Evolutionary conservation across 2,113 vertebrate genomes (phyloP), one percentile per base, ranked within the genome.

Genomic region (Vimba vimba): DNA sequence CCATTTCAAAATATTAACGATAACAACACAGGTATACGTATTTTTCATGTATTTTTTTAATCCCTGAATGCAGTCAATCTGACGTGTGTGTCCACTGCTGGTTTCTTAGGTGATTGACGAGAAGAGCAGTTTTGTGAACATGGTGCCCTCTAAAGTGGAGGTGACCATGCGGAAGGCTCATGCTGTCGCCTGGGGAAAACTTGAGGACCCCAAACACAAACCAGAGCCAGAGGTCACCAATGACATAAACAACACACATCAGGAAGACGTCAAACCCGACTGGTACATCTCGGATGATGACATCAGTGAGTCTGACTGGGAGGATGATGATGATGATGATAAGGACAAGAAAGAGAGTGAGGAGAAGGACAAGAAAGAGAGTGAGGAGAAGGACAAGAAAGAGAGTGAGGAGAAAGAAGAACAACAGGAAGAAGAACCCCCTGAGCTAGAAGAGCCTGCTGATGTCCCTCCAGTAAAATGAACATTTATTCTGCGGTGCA

Each of bases 81-180:
- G 17, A 45, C 33, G 23, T 27, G 25, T 64, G 21, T 68, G 57
- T 50, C 25, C 27, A 4, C 23, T 2, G 55, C 52, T 71, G 17
- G 6, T 79, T 57, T 25, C 6, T 15, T 86, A 99, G 98, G 97
- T 97, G 89, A 92, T 97, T 0, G 74, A 95, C 0, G 87, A 95
- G 23, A 92, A 94, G 25, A 93, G 92, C 76, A 97, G 98, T 91
- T 94, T 91, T 3, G 96, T 97, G 82, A 97, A 86, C 92, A 94
- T 98, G 96, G 93, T 96, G 73, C 96, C 97, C 1, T 94, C 96
- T 89, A 99, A 99, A 93, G 96, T 98, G 88, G 98, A 99, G 93
- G 94, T 99, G 87, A 91, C 79, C 0, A 95, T 99, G 85, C 88
- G 89, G 75, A 99, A 99, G 91, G 95, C 92, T 9, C 95, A 96